Base-by-base conservation (phyloP, 2,113 vertebrate genomes). In the Psilopogon haemacephalus region DNA sequence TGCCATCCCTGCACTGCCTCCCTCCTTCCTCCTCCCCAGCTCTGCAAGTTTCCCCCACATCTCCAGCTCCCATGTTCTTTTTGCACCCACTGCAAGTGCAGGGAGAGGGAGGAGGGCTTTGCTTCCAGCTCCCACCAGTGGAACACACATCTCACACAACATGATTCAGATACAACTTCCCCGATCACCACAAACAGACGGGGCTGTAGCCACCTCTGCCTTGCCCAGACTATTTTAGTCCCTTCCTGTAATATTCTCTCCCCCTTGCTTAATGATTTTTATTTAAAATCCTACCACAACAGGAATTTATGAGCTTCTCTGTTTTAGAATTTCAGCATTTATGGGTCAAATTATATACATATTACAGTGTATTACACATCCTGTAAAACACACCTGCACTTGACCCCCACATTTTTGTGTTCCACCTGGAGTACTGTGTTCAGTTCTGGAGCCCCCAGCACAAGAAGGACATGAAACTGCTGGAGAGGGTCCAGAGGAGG, bases 101-200 rank as follows among this genome's bases (percentile, higher is more conserved):
- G n/a, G 42, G 12, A 90, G 48, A 85, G 20, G 26, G 27, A 84
- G 0, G 0, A 73, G n/a, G 21, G 13, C 81, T 80, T 77, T 0
- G 1, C 37, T 33, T 18, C 1, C 1, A 74, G 50, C 69, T 84
- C 60, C 60, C 40, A 1, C 6, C 44, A 32, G 18, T 21, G 33
- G 48, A 60, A 38, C 0, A 4, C 2, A 2, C 1, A 2, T 48
- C 64, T 75, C 26, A 3, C 5, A 1, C 8, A 55, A 37, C 4
- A 1, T 15, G 13, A 17, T 23, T 84, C 76, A 80, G 35, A 72
- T 80, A 60, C 40, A 55, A 5, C 6, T 33, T 93, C 14, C 38
- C 14, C 78, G n/a, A 8, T 35, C 42, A 52, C 67, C 68, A 40
- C 48, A 81, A 48, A 63, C 1, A 79, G 20, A 54, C 15, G 20